Evolutionary conservation across 2,797 vertebrate species (phyloP).

Genomic region (Girardinus metallicus): DNA sequence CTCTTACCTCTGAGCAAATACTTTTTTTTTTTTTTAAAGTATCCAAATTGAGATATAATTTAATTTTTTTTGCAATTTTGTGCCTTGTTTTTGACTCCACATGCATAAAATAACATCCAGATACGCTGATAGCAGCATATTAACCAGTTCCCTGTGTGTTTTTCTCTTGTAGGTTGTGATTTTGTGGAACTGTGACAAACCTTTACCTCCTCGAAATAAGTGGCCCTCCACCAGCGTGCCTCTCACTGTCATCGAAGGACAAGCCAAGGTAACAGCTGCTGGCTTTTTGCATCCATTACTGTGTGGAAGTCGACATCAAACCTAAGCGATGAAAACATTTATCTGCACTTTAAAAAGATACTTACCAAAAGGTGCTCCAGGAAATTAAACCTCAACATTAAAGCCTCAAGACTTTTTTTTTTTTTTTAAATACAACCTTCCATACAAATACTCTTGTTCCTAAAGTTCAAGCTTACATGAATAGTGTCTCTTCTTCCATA

Average conservation of each 20-base stretch:
- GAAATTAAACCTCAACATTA: background rate
- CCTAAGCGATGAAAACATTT: conserved; percentile 14
- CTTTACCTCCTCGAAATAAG: conserved; percentile 82
- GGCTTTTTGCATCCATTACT: conserved; percentile 38
- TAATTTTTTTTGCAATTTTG: background rate
- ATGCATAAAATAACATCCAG: background rate
- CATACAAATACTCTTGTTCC: background rate
- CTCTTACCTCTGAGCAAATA: too few relatives aligned
- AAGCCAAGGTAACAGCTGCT: conserved; percentile 78
- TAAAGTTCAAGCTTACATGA: background rate
- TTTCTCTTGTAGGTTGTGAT: conserved; percentile 75
- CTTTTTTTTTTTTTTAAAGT: background rate
- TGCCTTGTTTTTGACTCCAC: background rate
- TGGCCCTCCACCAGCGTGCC: conserved; percentile 85
- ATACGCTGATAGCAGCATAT: background rate
- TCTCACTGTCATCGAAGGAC: conserved; percentile 82
- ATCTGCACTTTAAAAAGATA: conserved; percentile 18
- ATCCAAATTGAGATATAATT: background rate
- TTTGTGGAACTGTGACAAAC: conserved; percentile 85
- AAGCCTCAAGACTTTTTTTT: background rate
- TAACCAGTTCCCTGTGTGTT: conserved; percentile 1
- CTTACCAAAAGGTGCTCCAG: conserved; percentile 7
- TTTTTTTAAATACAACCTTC: background rate
- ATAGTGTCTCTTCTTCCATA: background rate
- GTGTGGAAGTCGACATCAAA: conserved; percentile 22